A percentile compares a stretch with the other conserved stretches of the same genome.
Evolutionary conservation across 2,797 vertebrate genomes (phyloP).

Genomic region (Chelidonichthys spinosus): DNA sequence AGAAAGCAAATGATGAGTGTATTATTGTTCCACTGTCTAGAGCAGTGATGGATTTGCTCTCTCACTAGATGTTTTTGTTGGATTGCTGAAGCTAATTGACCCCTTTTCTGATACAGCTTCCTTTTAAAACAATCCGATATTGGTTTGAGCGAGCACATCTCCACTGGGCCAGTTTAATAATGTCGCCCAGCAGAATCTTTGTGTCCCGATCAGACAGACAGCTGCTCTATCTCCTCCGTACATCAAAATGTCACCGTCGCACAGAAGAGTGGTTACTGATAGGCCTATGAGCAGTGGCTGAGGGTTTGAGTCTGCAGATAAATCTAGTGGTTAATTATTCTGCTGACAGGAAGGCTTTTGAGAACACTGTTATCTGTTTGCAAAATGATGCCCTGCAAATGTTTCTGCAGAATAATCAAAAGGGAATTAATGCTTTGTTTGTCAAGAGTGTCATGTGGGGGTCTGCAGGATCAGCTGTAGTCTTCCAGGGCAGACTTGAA

Average conservation of each 20-base stretch:
- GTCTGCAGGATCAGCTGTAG: conserved; percentile 1
- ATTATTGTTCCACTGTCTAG: not conserved
- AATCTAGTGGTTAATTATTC: conserved; percentile 51
- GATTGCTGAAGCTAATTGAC: too few relatives aligned
- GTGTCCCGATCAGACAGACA: conserved; percentile 13
- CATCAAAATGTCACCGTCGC: not conserved
- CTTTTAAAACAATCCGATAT: conserved; percentile 1
- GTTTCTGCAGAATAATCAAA: conserved; percentile 12
- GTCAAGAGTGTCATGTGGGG: too few relatives aligned
- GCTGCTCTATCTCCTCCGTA: not conserved
- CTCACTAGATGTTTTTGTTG: too few relatives aligned
- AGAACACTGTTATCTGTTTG: conserved; percentile 23
- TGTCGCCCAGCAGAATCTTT: not conserved
- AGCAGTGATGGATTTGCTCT: not conserved
- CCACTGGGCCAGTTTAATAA: not conserved
- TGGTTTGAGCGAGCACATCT: not conserved
- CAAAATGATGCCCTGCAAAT: conserved; percentile 4
- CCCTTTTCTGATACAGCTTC: conserved; percentile 17
- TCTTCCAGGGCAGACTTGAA: not conserved
- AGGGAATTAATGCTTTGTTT: not conserved
- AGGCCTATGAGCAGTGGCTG: not conserved
- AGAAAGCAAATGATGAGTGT: not conserved
- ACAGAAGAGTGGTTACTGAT: conserved; percentile 21
- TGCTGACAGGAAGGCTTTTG: conserved; percentile 33
- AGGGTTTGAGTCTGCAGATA: conserved; percentile 25